Base-by-base conservation (phyloP, 2,888 invertebrate species). In the Phragmatobia fuliginosa region DNA sequence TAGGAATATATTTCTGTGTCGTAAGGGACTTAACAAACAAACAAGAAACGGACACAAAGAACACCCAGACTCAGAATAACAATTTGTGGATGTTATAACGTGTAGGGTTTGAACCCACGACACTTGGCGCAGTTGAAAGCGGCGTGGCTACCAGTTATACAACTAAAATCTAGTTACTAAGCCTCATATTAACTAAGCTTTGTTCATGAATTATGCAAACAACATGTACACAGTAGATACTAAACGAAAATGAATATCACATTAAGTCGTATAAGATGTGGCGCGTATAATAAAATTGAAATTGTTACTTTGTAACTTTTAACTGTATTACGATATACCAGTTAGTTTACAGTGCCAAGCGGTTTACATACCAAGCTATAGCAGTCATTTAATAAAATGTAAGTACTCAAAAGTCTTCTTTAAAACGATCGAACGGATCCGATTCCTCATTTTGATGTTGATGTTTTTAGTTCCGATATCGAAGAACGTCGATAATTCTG, bases 231-330 rank as follows among this genome's bases (percentile, higher is more conserved):
- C 83, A 84, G 78, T 76, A 79, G 72, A 70, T 76, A 80, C 81
- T 83, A 82, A 79, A 78, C 72, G 71, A 79, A 84, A 83, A 83
- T 79, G 81, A 85, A 83, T 81, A 80, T 78, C 75, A 81, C 81
- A 83, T 82, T 87, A 85, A 85, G 81, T 82, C 76, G 73, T 73
- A 72, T 75, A 71, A 75, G 78, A 71, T 81, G 78, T 83, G 84
- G 78, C 73, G 70, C 74, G 67, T 72, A 67, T 80, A 83, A 79
- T 87, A 86, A 88, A 87, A 82, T 74, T 77, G 66, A 64, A 63
- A 81, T 77, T 70, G 79, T 80, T 83, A 82, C 85, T 75, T 74
- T 80, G 82, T 82, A 82, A 72, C 62, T 73, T 79, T 81, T 79
- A 76, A 80, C 78, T 74, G 72, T 78, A 81, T 74, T 71, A 71